phyloP scores from a whole-genome alignment of 2,888 invertebrate species.

The Tachina fera region DNA sequence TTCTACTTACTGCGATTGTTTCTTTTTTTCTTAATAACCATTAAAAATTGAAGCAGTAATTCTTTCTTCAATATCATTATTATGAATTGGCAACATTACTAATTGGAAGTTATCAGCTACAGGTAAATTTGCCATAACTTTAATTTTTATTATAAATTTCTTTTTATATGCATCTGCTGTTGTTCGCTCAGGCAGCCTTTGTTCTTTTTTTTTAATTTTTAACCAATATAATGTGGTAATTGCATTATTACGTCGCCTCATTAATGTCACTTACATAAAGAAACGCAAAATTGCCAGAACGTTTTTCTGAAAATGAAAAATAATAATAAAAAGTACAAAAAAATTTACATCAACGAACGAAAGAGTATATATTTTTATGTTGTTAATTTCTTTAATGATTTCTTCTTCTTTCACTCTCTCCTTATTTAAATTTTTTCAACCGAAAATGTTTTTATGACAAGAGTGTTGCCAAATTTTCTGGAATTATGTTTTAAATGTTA shows the following conservation, averaged over 20 bases:
- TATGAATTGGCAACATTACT: conserved; percentile 53
- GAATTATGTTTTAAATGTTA: not conserved
- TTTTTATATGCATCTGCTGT: conserved; percentile 28
- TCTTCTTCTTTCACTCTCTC: conserved; percentile 1
- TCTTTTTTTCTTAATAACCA: conserved; percentile 11
- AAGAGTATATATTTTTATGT: conserved; percentile 51
- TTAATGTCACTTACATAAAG: conserved; percentile 64
- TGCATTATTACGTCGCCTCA: conserved; percentile 69
- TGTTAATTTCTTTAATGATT: conserved; percentile 60
- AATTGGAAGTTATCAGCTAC: conserved; percentile 58
- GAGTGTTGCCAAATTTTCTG: not conserved
- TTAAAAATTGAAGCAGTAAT: not conserved
- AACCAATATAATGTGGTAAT: conserved; percentile 65
- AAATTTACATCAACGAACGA: conserved; percentile 30
- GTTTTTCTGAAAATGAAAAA: conserved; percentile 26
- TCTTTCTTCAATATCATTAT: conserved; percentile 1
- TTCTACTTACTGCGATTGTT: not conserved
- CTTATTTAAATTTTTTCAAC: conserved; percentile 40
- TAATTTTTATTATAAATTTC: conserved; percentile 51
- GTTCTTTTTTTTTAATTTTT: conserved; percentile 30
- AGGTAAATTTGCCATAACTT: conserved; percentile 49
- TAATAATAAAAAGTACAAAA: not conserved
- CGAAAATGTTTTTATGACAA: conserved; percentile 16
- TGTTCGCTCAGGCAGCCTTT: not conserved
- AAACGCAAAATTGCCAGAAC: conserved; percentile 57